These are phyloP conservation scores for Brachyrhaphis roseni DNA, from an alignment of 2,797 vertebrate species.

Conservation along the genomic window DNA sequence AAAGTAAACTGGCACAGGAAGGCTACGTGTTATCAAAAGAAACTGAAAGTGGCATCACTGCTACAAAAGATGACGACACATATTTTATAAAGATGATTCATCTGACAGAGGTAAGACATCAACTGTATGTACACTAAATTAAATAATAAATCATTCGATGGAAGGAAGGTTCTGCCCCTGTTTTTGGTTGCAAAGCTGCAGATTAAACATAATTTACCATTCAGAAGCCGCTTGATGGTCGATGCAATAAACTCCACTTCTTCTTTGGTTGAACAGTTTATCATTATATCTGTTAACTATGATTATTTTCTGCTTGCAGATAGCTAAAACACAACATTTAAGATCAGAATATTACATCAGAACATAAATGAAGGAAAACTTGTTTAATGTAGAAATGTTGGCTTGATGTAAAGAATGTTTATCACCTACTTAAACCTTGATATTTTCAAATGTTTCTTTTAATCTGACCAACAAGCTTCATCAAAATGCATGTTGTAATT, in stretches of 20 bases:
- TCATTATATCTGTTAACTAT: not conserved
- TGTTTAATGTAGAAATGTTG: not conserved
- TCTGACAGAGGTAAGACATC: not conserved
- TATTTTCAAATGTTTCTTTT: not conserved
- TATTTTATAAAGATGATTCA: not conserved
- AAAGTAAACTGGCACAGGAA: not conserved
- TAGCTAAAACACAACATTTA: not conserved
- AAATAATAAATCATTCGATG: not conserved
- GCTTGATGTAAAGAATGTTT: not conserved
- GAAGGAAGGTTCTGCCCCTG: not conserved
- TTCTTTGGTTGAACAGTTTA: not conserved
- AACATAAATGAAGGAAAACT: not conserved
- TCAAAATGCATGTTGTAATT: not conserved
- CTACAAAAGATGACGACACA: not conserved
- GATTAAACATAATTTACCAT: not conserved
- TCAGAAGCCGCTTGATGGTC: not conserved
- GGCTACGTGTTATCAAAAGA: not conserved
- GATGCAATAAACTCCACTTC: not conserved
- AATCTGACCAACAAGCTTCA: not conserved
- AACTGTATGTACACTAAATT: not conserved
- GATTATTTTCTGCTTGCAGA: not conserved
- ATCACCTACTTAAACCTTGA: not conserved
- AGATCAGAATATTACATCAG: not conserved
- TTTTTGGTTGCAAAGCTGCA: too few species aligned
- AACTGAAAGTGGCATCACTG: not conserved